Conservation (phyloP, 2,797 vertebrate species). For the Tangara arthus region DNA sequence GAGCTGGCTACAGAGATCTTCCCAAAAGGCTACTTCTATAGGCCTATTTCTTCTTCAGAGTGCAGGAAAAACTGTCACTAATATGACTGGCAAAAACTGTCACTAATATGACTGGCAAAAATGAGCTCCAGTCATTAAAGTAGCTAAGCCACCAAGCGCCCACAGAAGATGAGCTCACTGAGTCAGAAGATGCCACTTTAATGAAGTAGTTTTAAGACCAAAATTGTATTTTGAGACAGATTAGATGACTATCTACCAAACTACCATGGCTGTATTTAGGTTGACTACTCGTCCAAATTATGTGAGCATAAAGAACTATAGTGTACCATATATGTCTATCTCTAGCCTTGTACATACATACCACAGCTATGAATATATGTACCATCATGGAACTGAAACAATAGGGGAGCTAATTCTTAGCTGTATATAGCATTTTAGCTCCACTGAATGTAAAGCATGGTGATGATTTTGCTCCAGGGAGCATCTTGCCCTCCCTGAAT, state of each 20-base stretch:
- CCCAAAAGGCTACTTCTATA: not conserved
- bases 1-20: not conserved
- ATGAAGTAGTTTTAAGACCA: slow-evolving; percentile 15
- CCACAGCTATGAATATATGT: slow-evolving; percentile 37
- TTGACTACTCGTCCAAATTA: not conserved
- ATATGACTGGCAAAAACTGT: not conserved
- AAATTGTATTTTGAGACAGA: slow-evolving; percentile 15
- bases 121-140: not conserved
- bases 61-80: not conserved
- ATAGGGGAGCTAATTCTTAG: not conserved
- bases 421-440: slow-evolving; percentile 25
- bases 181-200: slow-evolving; percentile 28
- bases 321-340: slow-evolving; percentile 57
- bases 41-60: not conserved
- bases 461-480: not conserved
- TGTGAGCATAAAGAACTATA: not conserved
- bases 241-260: slow-evolving; percentile 8
- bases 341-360: slow-evolving; percentile 36
- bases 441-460: not conserved
- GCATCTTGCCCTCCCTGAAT: not conserved
- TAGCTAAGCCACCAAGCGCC: not conserved
- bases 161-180: not conserved
- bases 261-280: not conserved
- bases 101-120: not conserved
- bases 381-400: not conserved